These are phyloP conservation scores for Percina caprodes DNA, from an alignment of 2,113 vertebrate species.

Conservation along the genomic window DNA sequence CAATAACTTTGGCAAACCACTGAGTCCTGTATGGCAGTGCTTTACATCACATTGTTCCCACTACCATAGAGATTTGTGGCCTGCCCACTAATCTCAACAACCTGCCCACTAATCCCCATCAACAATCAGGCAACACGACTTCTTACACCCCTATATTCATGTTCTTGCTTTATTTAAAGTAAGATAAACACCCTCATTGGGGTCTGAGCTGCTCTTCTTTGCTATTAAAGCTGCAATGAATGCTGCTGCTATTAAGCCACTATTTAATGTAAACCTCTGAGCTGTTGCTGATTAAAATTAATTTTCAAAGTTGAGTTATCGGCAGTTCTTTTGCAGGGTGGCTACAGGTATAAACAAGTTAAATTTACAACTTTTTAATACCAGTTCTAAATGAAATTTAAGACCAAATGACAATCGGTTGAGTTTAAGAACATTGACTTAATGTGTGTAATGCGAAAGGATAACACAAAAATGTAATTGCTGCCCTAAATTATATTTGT, in stretches of 20 bases:
- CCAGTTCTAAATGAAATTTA: too few species aligned
- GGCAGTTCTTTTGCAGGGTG: too few species aligned
- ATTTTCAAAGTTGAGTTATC: background rate
- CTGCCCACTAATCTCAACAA: conserved; percentile 39
- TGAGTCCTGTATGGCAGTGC: background rate
- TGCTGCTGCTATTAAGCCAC: background rate
- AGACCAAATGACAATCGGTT: too few species aligned
- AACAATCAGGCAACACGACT: conserved; percentile 38
- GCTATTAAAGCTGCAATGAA: conserved; percentile 1
- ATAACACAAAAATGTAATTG: too few species aligned
- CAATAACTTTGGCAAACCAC: background rate
- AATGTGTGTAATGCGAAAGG: too few species aligned
- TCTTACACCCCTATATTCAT: conserved; percentile 21
- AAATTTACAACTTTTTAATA: too few species aligned
- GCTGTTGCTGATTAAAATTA: background rate
- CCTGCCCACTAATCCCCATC: conserved; percentile 49
- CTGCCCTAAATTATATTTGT: too few species aligned
- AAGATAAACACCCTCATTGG: conserved; percentile 26
- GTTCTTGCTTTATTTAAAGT: conserved; percentile 24
- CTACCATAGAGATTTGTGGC: conserved; percentile 27
- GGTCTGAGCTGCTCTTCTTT: conserved; percentile 6
- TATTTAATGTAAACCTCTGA: background rate
- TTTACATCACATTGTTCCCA: conserved; percentile 13
- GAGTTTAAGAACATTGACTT: too few species aligned
- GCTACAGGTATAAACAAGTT: too few species aligned